phyloP scores from a whole-genome alignment of 1,140 invertebrate species.

The Sinonovacula constricta region DNA sequence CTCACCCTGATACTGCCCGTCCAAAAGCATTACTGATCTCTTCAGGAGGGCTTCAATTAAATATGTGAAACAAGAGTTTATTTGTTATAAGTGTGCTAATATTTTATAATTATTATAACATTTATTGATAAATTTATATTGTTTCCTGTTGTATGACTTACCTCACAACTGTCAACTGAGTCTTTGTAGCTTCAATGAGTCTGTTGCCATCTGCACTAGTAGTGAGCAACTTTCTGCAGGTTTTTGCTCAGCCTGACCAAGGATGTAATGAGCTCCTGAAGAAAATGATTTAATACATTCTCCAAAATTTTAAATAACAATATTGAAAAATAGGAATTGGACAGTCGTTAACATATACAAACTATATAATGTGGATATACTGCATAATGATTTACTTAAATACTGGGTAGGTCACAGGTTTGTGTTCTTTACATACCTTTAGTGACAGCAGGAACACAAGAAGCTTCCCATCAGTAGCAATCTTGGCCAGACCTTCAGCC shows the following conservation, averaged over 20 bases:
- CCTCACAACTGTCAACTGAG: conserved; percentile 2
- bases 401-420: neutral
- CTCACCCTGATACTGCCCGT: conserved; percentile 22
- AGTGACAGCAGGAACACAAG: conserved; percentile 15
- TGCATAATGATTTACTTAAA: conserved; percentile 1
- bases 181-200: conserved; percentile 16
- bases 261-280: conserved; percentile 8
- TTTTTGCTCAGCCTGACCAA: conserved; percentile 28
- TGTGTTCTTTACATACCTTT: conserved; percentile 4
- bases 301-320: neutral
- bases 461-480: conserved; percentile 10
- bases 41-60: conserved; percentile 19
- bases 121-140: neutral
- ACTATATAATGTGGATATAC: neutral
- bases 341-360: neutral
- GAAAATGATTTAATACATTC: neutral
- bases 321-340: neutral
- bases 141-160: conserved; percentile 2
- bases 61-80: conserved; percentile 3
- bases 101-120: neutral
- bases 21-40: conserved; percentile 9
- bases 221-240: conserved; percentile 14
- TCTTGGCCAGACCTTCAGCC: conserved; percentile 10
- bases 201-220: conserved; percentile 17
- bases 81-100: neutral